Percentiles rank a stretch among this genome's conserved stretches.
Conservation (phyloP, 2,797 vertebrate genomes). For the Lophotriccus pileatus region DNA sequence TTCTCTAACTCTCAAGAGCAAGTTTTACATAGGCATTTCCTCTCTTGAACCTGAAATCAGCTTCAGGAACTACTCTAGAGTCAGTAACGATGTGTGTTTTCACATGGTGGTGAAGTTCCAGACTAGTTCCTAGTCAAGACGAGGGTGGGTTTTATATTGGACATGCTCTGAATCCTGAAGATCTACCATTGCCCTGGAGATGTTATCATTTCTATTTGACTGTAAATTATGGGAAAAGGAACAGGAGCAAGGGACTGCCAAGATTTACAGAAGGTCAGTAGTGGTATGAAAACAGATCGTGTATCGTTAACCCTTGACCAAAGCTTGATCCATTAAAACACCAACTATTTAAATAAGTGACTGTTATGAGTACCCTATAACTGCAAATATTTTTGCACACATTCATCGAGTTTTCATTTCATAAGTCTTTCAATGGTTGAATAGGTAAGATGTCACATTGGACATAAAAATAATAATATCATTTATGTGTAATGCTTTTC, state of each 20-base stretch:
- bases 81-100: not conserved
- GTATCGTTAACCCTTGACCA: not conserved
- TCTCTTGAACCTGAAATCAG: not conserved
- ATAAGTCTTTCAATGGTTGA: not conserved
- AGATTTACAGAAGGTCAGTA: not conserved
- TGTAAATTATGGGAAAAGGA: not conserved
- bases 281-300: not conserved
- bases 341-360: not conserved
- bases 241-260: not conserved
- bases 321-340: not conserved
- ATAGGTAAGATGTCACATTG: not conserved
- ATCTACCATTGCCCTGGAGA: not conserved
- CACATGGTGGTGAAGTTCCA: not conserved
- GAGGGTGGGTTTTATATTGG: not conserved
- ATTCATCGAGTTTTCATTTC: not conserved
- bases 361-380: not conserved
- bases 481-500: not conserved
- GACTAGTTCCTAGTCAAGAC: not conserved
- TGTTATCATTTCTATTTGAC: not conserved
- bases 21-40: not conserved
- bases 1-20: not conserved
- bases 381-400: not conserved
- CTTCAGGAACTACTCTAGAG: not conserved
- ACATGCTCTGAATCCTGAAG: not conserved
- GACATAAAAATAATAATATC: slow-evolving; percentile 5